These are phyloP conservation scores for Parus major DNA, from an alignment of 2,113 vertebrate species.

Conservation along the genomic window DNA sequence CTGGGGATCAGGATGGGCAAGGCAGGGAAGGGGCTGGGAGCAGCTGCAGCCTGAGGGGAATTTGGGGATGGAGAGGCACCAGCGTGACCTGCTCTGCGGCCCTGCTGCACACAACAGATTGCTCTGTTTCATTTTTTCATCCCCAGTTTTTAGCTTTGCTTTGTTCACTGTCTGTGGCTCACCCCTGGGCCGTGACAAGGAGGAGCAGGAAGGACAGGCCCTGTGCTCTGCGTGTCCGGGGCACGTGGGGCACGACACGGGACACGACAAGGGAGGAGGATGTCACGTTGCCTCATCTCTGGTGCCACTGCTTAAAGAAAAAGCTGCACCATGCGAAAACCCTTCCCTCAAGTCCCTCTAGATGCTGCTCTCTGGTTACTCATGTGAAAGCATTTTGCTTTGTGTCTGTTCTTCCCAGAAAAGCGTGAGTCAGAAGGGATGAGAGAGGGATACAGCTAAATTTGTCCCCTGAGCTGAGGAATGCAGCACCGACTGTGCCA, in stretches of 20 bases:
- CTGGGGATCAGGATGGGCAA: background rate
- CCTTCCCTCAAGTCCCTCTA: conserved; percentile 16
- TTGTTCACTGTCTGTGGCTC: background rate
- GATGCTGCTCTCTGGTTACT: conserved; percentile 49
- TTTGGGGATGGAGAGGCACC: background rate
- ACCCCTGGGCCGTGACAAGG: background rate
- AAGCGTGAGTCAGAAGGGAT: conserved; percentile 38
- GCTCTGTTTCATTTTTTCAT: background rate
- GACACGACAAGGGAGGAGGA: background rate
- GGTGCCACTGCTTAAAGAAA: background rate
- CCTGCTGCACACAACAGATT: background rate
- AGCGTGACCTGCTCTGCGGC: rapidly evolving
- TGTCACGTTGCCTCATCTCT: background rate
- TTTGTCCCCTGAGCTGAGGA: conserved; percentile 30
- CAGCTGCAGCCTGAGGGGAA: background rate
- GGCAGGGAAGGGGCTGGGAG: background rate
- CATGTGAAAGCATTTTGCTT: background rate
- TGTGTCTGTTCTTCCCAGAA: conserved; percentile 20
- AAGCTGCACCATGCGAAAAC: background rate
- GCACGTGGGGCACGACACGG: background rate
- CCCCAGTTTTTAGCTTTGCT: background rate
- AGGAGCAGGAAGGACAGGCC: background rate
- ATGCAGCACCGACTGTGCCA: background rate
- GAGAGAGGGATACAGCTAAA: background rate
- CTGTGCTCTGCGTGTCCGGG: background rate